phyloP scores from a whole-genome alignment of 2,888 invertebrate species.

The Phrixothrix hirtus region DNA sequence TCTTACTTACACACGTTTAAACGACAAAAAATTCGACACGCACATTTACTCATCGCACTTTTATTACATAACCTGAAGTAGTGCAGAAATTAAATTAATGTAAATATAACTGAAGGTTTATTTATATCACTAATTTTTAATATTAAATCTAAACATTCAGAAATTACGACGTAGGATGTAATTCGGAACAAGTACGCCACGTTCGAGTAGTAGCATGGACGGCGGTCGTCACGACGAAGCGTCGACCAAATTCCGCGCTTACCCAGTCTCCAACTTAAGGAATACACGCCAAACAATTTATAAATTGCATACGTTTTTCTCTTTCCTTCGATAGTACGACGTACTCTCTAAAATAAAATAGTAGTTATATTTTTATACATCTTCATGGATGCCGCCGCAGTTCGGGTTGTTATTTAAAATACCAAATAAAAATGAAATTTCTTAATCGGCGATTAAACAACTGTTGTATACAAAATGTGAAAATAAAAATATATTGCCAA shows the following conservation, averaged over 20 bases:
- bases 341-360: conserved; percentile 9
- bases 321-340: conserved; percentile 26
- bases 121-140: conserved; percentile 19
- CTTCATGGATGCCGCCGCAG: conserved; percentile 38
- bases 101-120: conserved; percentile 13
- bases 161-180: conserved; percentile 14
- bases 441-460: no score
- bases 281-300: conserved; percentile 43
- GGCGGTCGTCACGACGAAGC: conserved; percentile 18
- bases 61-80: conserved; percentile 20
- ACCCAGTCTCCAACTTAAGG: conserved; percentile 41
- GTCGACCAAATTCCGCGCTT: conserved; percentile 21
- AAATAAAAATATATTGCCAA: no score
- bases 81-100: conserved; percentile 8
- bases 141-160: no score
- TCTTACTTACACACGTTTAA: background rate
- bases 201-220: conserved; percentile 6
- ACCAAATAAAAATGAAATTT: no score
- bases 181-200: conserved; percentile 12
- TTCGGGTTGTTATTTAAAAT: no score
- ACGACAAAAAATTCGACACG: conserved; percentile 4
- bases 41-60: conserved; percentile 20
- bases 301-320: conserved; percentile 37
- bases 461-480: no score
- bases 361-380: conserved; percentile 18